Evolutionary conservation across 2,797 vertebrate species (phyloP).

Genomic region (Tapirus indicus): DNA sequence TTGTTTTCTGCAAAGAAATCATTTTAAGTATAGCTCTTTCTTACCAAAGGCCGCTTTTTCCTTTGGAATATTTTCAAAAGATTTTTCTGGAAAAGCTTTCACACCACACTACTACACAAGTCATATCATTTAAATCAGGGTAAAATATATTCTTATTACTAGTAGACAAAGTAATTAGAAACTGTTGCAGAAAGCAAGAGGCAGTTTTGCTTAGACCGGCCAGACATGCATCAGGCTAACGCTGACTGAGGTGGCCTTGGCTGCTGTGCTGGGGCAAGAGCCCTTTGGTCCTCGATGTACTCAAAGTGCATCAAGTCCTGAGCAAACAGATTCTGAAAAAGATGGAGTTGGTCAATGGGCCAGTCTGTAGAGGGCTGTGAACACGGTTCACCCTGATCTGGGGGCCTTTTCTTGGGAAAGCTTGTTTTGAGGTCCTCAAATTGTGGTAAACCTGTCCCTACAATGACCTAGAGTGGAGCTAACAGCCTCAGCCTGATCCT

Average conservation of each 20-base stretch:
- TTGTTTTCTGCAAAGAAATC: not conserved
- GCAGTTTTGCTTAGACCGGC: not conserved
- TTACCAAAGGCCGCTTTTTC: slow-evolving; percentile 44
- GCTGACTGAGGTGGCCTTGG: no score
- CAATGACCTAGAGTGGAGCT: not conserved
- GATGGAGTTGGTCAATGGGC: not conserved
- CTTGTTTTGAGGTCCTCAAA: not conserved
- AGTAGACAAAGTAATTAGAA: not conserved
- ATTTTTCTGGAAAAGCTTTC: not conserved
- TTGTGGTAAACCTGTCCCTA: not conserved
- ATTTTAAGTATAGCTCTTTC: slow-evolving; percentile 18
- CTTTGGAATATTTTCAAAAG: slow-evolving; percentile 35
- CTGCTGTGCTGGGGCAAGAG: not conserved
- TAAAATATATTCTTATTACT: slow-evolving; percentile 26
- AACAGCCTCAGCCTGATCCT: not conserved
- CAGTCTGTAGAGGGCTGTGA: not conserved
- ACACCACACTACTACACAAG: not conserved
- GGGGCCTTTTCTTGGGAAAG: not conserved
- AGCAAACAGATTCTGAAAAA: not conserved
- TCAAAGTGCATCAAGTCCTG: not conserved
- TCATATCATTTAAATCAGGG: not conserved
- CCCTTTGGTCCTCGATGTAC: not conserved
- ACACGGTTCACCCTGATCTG: not conserved
- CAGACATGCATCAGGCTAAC: not conserved
- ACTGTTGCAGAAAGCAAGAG: not conserved